Base-by-base conservation (phyloP, 1,140 invertebrate species). In the Copidosoma floridanum region DNA sequence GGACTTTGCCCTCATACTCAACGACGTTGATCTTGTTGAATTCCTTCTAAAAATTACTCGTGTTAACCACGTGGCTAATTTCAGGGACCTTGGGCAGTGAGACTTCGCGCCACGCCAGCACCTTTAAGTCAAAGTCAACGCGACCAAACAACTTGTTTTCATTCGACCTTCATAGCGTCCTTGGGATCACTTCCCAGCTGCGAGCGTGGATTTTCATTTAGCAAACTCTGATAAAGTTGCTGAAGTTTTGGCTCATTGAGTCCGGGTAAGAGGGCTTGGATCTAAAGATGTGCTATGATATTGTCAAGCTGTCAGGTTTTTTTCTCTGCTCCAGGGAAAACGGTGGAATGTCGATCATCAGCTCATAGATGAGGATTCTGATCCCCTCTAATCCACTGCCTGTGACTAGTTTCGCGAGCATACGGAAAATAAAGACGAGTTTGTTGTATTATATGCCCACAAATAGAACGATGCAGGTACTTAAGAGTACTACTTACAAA, bases 41-140 rank as follows among this genome's bases (percentile, higher is more conserved):
- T 82, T 98, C 95, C 63, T 93, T 92, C 24, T 94, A 91, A 80
- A 98, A 98, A 81, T 98, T 97, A 70, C 92, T 94, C 4, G 94
- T 93, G 81, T 98, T 95, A 47, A 95, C 81, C 73, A 94, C 92
- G 76, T 89, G 85, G 18, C 82, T 79, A 44, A 98, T 90, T 27
- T 85, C 82, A 12, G 93, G 93, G 54, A 91, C 86, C 80, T 95
- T 92, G 0, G 93, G 93, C 0, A 93, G 91, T 5, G 84, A 74
- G 21, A 94, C 83, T 58, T 87, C 84, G 70, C 93, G 90, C 2
- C 82, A 81, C 2, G 87, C 83, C 50, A 96, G 76, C 26, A 87
- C 85, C 11, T 85, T 79, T 93, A 93, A 96, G 72, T 82, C 87
- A 70, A 65, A 81, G n/a, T n/a, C n/a, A n/a, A 1, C 69, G 62